Conservation (phyloP, 2,113 vertebrate species). For the Lontra canadensis region DNA sequence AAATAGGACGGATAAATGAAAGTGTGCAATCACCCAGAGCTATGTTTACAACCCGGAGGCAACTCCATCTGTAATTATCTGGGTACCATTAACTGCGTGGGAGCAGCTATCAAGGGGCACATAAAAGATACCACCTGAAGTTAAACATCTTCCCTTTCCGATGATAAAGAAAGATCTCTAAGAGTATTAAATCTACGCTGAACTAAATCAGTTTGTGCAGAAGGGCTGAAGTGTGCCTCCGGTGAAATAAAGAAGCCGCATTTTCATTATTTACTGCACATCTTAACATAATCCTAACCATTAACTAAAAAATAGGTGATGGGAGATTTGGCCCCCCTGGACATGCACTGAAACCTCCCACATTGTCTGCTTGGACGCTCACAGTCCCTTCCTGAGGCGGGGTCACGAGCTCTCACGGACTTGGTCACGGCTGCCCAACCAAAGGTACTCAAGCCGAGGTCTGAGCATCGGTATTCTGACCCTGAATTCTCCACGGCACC, state of each 20-base stretch:
- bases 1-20: neutral
- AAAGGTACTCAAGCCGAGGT: neutral
- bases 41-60: neutral
- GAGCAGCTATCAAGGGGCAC: neutral
- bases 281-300: neutral
- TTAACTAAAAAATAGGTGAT: neutral
- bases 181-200: neutral
- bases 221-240: neutral
- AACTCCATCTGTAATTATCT: neutral
- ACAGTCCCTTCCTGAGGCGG: fast-evolving
- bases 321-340: neutral
- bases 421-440: neutral
- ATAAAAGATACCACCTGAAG: neutral
- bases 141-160: neutral
- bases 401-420: fast-evolving
- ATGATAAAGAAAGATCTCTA: neutral
- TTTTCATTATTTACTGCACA: neutral
- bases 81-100: neutral
- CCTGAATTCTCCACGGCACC: fast-evolving
- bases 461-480: no score
- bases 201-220: neutral
- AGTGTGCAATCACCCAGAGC: neutral
- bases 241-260: neutral
- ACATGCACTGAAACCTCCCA: fast-evolving
- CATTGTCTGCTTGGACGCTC: fast-evolving